A percentile compares a stretch with the other conserved stretches of the same genome.
Evolutionary conservation across 2,113 vertebrate species (phyloP).

Genomic region (Diphyllodes magnificus): DNA sequence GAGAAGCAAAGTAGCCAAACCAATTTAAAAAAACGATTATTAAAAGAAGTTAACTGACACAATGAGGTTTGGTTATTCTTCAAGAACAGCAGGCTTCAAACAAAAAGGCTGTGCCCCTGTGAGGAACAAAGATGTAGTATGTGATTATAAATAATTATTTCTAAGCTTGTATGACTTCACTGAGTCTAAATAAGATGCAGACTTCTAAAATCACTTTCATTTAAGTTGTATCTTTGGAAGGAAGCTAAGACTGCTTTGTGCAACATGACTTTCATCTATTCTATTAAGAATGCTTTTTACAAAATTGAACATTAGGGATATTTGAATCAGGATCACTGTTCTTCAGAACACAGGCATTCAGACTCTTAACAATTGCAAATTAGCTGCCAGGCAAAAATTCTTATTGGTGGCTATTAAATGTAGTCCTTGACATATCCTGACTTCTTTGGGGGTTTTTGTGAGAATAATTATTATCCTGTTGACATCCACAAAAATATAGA

Average conservation of each 20-base stretch:
- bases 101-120: neutral
- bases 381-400: neutral
- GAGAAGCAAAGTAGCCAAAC: neutral
- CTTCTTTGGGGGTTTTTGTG: neutral
- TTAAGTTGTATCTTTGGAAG: slow-evolving; percentile 2
- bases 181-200: slow-evolving; percentile 30
- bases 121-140: slow-evolving; percentile 39
- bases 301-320: neutral
- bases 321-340: neutral
- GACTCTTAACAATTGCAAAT: neutral
- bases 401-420: neutral
- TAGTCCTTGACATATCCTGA: neutral
- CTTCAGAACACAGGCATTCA: neutral
- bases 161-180: slow-evolving; percentile 25
- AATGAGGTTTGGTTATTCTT: slow-evolving; percentile 28
- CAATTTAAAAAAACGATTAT: neutral
- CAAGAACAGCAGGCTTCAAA: slow-evolving; percentile 41
- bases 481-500: neutral
- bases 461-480: neutral
- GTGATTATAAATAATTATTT: slow-evolving; percentile 54
- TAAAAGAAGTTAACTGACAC: slow-evolving; percentile 22
- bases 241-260: neutral
- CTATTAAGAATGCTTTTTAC: slow-evolving; percentile 16
- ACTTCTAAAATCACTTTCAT: slow-evolving; percentile 16
- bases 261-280: slow-evolving; percentile 2